Conservation (phyloP, 2,888 invertebrate genomes). For the Polietes domitor region DNA sequence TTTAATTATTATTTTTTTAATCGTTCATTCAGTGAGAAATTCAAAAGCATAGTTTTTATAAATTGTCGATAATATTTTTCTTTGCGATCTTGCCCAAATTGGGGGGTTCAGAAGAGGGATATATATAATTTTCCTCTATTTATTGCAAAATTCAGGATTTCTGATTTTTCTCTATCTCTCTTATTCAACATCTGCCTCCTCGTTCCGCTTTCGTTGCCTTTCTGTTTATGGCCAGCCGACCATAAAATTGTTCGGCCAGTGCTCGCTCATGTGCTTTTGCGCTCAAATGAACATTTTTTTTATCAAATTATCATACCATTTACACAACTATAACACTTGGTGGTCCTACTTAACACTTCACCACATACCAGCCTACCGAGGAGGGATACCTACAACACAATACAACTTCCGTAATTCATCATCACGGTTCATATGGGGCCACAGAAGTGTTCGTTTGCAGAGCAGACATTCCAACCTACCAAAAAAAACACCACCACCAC, state of each 20-base stretch:
- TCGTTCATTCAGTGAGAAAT: too few relatives aligned
- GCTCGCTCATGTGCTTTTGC: background rate
- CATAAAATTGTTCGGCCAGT: too few relatives aligned
- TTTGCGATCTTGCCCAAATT: too few relatives aligned
- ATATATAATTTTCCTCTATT: too few relatives aligned
- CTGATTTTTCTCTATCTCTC: too few relatives aligned
- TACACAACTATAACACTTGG: conserved; percentile 48
- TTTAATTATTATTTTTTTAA: too few relatives aligned
- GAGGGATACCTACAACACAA: conserved; percentile 18
- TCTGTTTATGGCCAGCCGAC: background rate
- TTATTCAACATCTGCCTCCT: too few relatives aligned
- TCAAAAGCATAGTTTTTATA: too few relatives aligned
- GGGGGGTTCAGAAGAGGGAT: too few relatives aligned
- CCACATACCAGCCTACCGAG: background rate
- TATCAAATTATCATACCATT: background rate
- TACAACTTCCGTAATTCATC: conserved; percentile 55
- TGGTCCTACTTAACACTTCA: conserved; percentile 53
- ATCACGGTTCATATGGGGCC: background rate
- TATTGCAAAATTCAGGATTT: too few relatives aligned
- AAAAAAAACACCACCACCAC: background rate
- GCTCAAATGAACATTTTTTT: background rate
- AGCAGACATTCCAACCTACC: conserved; percentile 28
- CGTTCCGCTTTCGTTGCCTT: background rate
- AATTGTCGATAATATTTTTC: too few relatives aligned
- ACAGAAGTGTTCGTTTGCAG: background rate